Conservation (phyloP, 2,888 invertebrate species). For the Netelia fuscicornis region DNA sequence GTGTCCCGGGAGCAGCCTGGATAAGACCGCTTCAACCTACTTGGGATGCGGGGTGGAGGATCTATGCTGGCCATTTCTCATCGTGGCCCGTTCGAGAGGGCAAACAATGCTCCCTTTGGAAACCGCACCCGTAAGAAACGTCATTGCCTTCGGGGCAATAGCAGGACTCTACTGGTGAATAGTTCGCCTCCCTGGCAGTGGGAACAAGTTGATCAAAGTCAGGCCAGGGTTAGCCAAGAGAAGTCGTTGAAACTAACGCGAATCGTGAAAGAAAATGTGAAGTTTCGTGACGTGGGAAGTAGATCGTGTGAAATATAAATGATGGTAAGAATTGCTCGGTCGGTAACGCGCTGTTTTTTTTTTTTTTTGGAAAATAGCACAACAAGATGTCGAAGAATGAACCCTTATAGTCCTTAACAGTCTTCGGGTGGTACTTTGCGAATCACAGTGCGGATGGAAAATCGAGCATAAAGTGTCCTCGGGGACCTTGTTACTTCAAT, state of each 20-base stretch:
- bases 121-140: conserved; percentile 76
- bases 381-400: conserved; percentile 74
- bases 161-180: conserved; percentile 58
- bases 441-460: conserved; percentile 64
- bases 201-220: conserved; percentile 81
- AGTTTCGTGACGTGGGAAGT: conserved; percentile 35
- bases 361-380: neutral
- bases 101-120: conserved; percentile 78
- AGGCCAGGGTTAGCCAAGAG: conserved; percentile 61
- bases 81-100: conserved; percentile 72
- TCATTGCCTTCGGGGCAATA: conserved; percentile 63
- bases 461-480: conserved; percentile 82
- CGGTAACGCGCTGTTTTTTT: too few species aligned
- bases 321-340: neutral
- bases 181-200: conserved; percentile 31
- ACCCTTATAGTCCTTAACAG: conserved; percentile 37
- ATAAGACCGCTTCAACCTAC: conserved; percentile 73
- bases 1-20: conserved; percentile 66
- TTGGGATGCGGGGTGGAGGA: conserved; percentile 80
- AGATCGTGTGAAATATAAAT: conserved; percentile 35
- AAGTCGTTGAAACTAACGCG: conserved; percentile 46
- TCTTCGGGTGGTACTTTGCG: conserved; percentile 23
- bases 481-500: conserved; percentile 84
- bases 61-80: conserved; percentile 83
- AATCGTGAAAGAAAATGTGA: conserved; percentile 32